Evolutionary conservation across 2,888 invertebrate genomes (phyloP).

Genomic region (Sphaerophoria rueppellii): DNA sequence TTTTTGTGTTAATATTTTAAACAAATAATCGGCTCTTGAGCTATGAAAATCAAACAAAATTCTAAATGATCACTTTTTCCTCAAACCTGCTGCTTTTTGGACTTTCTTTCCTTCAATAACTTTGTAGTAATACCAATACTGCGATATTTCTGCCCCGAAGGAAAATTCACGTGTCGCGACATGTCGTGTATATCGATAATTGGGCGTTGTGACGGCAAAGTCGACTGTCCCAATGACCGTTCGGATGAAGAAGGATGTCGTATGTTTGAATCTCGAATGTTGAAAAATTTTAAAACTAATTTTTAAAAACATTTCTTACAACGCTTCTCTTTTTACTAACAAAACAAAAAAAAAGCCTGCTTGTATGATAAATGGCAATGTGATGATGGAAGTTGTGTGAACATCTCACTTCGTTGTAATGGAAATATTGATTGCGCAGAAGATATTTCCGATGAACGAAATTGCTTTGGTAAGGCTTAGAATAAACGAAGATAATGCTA

Average conservation of each 20-base stretch:
- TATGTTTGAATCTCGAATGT: slow-evolving; percentile 82
- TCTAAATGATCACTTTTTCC: not conserved
- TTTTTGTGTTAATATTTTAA: no score
- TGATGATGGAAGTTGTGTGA: slow-evolving; percentile 87
- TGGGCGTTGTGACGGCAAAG: slow-evolving; percentile 88
- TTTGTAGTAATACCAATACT: slow-evolving; percentile 79
- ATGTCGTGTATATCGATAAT: slow-evolving; percentile 88
- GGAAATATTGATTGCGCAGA: slow-evolving; percentile 87
- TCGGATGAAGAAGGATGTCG: slow-evolving; percentile 86
- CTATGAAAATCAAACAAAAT: not conserved
- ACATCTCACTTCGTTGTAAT: slow-evolving; percentile 85
- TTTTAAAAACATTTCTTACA: slow-evolving; percentile 29
- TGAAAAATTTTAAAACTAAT: slow-evolving; percentile 20
- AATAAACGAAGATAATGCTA: no score
- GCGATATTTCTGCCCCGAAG: slow-evolving; percentile 82
- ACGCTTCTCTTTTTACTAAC: slow-evolving; percentile 36
- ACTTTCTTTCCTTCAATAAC: not conserved
- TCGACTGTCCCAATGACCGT: slow-evolving; percentile 87
- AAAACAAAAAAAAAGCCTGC: slow-evolving; percentile 84
- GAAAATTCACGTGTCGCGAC: slow-evolving; percentile 88
- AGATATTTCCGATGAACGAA: slow-evolving; percentile 88
- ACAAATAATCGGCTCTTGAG: no score
- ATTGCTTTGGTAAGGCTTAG: slow-evolving; percentile 83
- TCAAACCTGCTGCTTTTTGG: slow-evolving; percentile 57
- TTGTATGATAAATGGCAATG: slow-evolving; percentile 88